A percentile compares a stretch with the other conserved stretches of the same genome.
Conservation (phyloP, 2,888 invertebrate species). For the Ornithoptera priamus region DNA sequence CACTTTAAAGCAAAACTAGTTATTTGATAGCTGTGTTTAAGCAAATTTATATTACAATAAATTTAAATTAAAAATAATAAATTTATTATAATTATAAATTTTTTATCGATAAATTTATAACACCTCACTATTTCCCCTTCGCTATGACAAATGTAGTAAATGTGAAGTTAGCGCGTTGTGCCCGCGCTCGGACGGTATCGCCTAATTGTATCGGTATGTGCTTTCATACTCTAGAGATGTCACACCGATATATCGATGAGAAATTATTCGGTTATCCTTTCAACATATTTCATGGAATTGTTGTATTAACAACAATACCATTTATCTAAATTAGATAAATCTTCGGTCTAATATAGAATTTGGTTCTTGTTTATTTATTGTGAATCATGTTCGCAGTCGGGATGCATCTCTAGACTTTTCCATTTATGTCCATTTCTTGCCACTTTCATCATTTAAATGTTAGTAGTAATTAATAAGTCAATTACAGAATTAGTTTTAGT, state of each 20-base stretch:
- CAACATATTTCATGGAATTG: not conserved
- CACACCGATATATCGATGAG: conserved; percentile 35
- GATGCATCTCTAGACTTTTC: too few species aligned
- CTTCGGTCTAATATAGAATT: too few species aligned
- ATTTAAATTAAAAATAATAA: not conserved
- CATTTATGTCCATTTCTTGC: too few species aligned
- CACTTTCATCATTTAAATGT: too few species aligned
- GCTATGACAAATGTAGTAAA: conserved; percentile 70
- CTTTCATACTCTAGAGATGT: conserved; percentile 49
- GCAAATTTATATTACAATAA: too few species aligned
- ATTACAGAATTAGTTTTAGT: too few species aligned
- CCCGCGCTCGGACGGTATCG: conserved; percentile 55
- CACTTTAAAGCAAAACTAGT: too few species aligned
- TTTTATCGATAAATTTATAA: conserved; percentile 32
- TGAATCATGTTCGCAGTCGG: too few species aligned
- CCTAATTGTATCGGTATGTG: conserved; percentile 68
- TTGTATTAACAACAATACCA: not conserved
- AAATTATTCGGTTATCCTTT: conserved; percentile 13
- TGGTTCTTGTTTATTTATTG: too few species aligned
- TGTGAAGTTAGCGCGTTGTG: conserved; percentile 58
- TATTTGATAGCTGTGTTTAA: too few species aligned
- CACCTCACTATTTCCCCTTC: conserved; percentile 20
- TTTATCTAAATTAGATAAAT: too few species aligned
- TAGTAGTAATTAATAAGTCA: too few species aligned
- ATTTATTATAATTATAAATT: conserved; percentile 24